Percentiles rank a stretch among this genome's conserved stretches.
Evolutionary conservation across 2,888 invertebrate genomes (phyloP).

Genomic region (Drosophila algonquin): DNA sequence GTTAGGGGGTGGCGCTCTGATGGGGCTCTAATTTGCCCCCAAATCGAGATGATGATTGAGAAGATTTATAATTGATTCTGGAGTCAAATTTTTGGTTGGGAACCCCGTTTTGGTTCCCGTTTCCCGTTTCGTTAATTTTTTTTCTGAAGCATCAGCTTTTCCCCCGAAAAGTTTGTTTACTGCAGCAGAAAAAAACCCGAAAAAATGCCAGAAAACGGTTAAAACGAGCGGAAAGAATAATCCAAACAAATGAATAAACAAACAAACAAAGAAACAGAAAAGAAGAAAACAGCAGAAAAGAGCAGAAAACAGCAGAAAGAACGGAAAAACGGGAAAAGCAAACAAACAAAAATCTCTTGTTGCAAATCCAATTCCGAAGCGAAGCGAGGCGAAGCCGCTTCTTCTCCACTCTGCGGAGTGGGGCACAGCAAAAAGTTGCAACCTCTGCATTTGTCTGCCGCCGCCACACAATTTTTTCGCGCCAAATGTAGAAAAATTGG

Average conservation of each 20-base stretch:
- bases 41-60: not conserved
- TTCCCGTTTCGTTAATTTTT: not conserved
- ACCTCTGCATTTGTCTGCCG: constrained; percentile 72
- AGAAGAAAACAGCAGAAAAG: too few species aligned
- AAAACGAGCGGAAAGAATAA: constrained; percentile 50
- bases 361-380: constrained; percentile 28
- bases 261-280: constrained; percentile 10
- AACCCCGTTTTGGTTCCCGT: too few species aligned
- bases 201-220: constrained; percentile 34
- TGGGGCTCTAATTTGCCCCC: not conserved
- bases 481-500: constrained; percentile 68
- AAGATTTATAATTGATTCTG: not conserved
- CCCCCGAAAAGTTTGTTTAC: constrained; percentile 7
- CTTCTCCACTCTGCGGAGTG: not conserved
- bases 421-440: constrained; percentile 57
- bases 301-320: too few species aligned
- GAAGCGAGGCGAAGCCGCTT: not conserved
- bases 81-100: not conserved
- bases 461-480: constrained; percentile 65
- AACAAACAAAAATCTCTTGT: constrained; percentile 55
- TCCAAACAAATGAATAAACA: not conserved
- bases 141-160: constrained; percentile 32
- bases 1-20: not conserved
- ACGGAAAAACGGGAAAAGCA: not conserved
- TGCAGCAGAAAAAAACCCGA: constrained; percentile 6